Percentiles rank a stretch among this genome's conserved stretches.
Evolutionary conservation across 2,888 invertebrate genomes (phyloP).

Genomic region (Terebella lapidaria): DNA sequence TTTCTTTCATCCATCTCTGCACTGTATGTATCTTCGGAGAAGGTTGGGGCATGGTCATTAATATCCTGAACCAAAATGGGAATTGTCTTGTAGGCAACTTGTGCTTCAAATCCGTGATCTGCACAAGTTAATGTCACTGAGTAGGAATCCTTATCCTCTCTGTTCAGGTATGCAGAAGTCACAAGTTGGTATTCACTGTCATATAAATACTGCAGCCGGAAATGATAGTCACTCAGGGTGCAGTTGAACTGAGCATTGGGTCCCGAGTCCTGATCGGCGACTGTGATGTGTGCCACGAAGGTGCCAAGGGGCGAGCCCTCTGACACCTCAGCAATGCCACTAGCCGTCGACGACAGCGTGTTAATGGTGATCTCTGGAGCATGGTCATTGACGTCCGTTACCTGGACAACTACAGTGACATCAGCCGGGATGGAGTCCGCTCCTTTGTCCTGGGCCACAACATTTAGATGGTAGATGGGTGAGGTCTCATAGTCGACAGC

Average conservation of each 20-base stretch:
- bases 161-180: slow-evolving; percentile 11
- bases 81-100: background rate
- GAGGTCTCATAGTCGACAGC: slow-evolving; percentile 21
- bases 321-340: slow-evolving; percentile 57
- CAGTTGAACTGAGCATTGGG: slow-evolving; percentile 71
- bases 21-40: slow-evolving; percentile 4
- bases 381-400: slow-evolving; percentile 23
- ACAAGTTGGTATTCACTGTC: slow-evolving; percentile 12
- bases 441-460: slow-evolving; percentile 22
- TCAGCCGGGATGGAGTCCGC: slow-evolving; percentile 18
- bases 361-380: slow-evolving; percentile 33
- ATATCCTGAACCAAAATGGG: slow-evolving; percentile 7
- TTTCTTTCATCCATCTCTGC: slow-evolving; percentile 13
- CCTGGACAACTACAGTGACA: slow-evolving; percentile 26
- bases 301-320: slow-evolving; percentile 77
- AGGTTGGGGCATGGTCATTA: slow-evolving; percentile 16
- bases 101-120: slow-evolving; percentile 9
- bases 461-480: slow-evolving; percentile 18
- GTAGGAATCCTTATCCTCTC: slow-evolving; percentile 12
- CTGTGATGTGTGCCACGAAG: slow-evolving; percentile 71
- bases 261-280: slow-evolving; percentile 77
- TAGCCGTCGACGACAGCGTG: slow-evolving; percentile 15
- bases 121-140: slow-evolving; percentile 10
- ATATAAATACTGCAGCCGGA: background rate
- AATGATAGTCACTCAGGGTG: background rate